Base-by-base conservation (phyloP, 1,140 invertebrate species). In the Armadillidium nasatum region DNA sequence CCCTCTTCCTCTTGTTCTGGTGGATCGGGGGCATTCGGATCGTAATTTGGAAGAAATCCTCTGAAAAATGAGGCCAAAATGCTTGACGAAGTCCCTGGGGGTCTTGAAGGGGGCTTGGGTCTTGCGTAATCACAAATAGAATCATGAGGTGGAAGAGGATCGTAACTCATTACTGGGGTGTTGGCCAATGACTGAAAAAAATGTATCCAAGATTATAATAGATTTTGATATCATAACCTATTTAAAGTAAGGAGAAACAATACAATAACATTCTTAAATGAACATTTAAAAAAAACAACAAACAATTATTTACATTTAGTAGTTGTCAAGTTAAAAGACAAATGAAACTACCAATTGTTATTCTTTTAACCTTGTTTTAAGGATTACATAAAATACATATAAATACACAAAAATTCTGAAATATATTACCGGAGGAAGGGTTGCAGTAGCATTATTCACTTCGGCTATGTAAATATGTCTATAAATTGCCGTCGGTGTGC, bases 401-500 rank as follows among this genome's bases (percentile, higher is more conserved):
- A n/a, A n/a, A n/a, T n/a, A n/a, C n/a, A n/a, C n/a, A n/a, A n/a
- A n/a, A n/a, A n/a, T n/a, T n/a, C n/a, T n/a, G n/a, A n/a, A n/a
- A n/a, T n/a, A n/a, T n/a, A n/a, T 80, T 84, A 88, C 89, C 78
- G 87, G 85, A 46, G 87, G 86, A 72, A 89, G 33, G 10, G 80
- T 44, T 86, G 85, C 85, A 43, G 86, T 88, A 11, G 91, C 87
- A 81, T 92, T 91, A 83, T 92, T 92, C 44, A 92, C 88, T 82
- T 94, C 93, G 0, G 92, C 92, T 3, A 95, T 84, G 67, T 95
- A 87, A 69, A 95, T 89, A 83, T 95, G 93, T 44, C 93, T 85
- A 23, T 90, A 86, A 79, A 95, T 90, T 83, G 91, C 93, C 46
- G 88, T 84, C 3, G 93, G 93, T 19, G 91, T 87, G 10, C 88